phyloP scores from a whole-genome alignment of 2,888 invertebrate species.

The Galeopsomyia nigrocyanea region DNA sequence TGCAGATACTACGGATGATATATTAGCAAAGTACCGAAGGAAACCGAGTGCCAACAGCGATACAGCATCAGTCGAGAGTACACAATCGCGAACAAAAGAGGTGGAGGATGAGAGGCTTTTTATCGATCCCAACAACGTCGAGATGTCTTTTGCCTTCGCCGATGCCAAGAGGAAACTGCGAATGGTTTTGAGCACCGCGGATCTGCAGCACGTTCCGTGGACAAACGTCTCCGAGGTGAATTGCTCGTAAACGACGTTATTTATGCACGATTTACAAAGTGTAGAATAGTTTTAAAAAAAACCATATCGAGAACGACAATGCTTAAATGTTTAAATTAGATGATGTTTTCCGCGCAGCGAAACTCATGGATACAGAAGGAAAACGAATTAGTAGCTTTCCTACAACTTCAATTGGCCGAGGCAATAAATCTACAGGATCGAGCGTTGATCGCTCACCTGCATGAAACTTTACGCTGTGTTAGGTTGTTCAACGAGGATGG shows the following conservation, averaged over 20 bases:
- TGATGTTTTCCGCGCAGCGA: constrained; percentile 58
- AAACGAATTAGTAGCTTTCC: constrained; percentile 75
- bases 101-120: constrained; percentile 69
- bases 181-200: constrained; percentile 90
- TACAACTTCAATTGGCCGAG: constrained; percentile 84
- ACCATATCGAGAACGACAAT: background rate
- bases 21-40: constrained; percentile 92
- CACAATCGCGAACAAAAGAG: constrained; percentile 67
- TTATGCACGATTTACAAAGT: constrained; percentile 12
- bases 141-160: constrained; percentile 74
- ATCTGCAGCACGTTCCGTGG: constrained; percentile 77
- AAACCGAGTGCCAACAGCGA: constrained; percentile 75
- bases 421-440: constrained; percentile 85
- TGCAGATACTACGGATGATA: constrained; percentile 88
- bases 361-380: constrained; percentile 67
- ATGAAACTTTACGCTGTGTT: constrained; percentile 86
- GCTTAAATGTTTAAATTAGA: constrained; percentile 20
- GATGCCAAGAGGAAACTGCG: constrained; percentile 91
- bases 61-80: constrained; percentile 69
- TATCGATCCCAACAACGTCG: constrained; percentile 72
- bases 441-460: constrained; percentile 82
- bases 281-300: no score
- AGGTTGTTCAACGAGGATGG: constrained; percentile 79
- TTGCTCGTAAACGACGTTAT: background rate
- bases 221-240: constrained; percentile 60